phyloP scores from a whole-genome alignment of 2,113 vertebrate genomes.

The Crotophaga sulcirostris region DNA sequence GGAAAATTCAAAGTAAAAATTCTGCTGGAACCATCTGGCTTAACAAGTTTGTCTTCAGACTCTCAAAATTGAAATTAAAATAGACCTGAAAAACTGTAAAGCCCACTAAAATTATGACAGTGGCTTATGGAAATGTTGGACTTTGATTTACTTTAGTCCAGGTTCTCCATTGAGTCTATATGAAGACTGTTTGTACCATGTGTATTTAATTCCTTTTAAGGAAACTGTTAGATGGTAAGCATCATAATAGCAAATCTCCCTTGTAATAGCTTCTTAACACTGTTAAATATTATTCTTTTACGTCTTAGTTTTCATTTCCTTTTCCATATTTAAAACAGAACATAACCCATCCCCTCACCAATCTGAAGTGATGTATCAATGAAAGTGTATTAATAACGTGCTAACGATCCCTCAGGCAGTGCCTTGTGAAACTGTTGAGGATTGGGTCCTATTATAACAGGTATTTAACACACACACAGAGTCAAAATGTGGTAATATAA shows the following conservation, averaged over 20 bases:
- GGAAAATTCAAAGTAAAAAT: conserved; percentile 3
- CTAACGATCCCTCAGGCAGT: neutral
- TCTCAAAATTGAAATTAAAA: conserved; percentile 34
- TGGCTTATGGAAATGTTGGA: conserved; percentile 3
- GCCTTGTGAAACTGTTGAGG: neutral
- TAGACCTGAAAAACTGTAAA: conserved; percentile 4
- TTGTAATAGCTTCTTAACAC: neutral
- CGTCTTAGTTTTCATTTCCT: neutral
- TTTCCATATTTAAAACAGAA: neutral
- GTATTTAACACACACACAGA: neutral
- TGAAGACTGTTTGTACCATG: neutral
- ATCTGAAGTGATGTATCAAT: neutral
- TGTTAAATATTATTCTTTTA: neutral
- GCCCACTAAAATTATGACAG: conserved; percentile 29
- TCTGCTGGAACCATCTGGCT: neutral
- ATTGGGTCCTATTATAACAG: neutral
- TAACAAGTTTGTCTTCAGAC: conserved; percentile 2
- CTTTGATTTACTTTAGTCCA: neutral
- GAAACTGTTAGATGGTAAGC: neutral
- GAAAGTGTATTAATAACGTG: neutral
- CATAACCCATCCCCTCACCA: fast-evolving
- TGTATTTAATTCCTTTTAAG: neutral
- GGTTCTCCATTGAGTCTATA: neutral
- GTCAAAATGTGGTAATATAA: neutral
- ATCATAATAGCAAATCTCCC: neutral